These are phyloP conservation scores for Regulus satrapa DNA, from an alignment of 2,113 vertebrate species.

Conservation along the genomic window DNA sequence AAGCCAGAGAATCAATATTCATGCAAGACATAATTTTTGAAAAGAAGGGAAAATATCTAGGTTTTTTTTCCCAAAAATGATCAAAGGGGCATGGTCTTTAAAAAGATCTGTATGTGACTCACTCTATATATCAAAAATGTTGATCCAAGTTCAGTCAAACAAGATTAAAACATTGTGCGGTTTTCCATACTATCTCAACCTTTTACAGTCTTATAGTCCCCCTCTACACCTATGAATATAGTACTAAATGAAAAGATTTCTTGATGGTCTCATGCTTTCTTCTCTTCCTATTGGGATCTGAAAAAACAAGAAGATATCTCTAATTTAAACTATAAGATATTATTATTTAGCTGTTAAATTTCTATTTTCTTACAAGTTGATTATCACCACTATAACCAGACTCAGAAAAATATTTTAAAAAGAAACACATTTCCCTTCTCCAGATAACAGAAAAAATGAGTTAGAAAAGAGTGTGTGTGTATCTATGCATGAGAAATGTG, in stretches of 20 bases:
- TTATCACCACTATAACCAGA: not conserved
- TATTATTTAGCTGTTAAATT: not conserved
- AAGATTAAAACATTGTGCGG: not conserved
- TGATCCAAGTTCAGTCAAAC: not conserved
- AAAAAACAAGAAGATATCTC: not conserved
- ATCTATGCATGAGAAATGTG: not conserved
- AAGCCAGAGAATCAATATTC: conserved; percentile 39
- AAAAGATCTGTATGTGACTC: not conserved
- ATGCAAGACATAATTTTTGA: not conserved
- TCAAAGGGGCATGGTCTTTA: not conserved
- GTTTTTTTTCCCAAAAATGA: not conserved
- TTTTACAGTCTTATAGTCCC: not conserved
- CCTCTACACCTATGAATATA: not conserved
- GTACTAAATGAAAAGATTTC: not conserved
- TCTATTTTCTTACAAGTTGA: not conserved
- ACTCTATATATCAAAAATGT: not conserved
- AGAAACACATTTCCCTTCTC: not conserved
- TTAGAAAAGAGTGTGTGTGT: not conserved
- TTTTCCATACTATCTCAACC: not conserved
- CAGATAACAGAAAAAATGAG: not conserved
- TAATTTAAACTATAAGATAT: not conserved
- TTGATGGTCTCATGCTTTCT: not conserved
- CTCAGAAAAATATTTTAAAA: not conserved
- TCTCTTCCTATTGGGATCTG: not conserved
- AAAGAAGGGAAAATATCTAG: not conserved